Evolutionary conservation across 35 echinoderm and acorn worm genomes (phyloP), one percentile per base, ranked within the genome.

Genomic region (Heliocidaris erythrogramma): DNA sequence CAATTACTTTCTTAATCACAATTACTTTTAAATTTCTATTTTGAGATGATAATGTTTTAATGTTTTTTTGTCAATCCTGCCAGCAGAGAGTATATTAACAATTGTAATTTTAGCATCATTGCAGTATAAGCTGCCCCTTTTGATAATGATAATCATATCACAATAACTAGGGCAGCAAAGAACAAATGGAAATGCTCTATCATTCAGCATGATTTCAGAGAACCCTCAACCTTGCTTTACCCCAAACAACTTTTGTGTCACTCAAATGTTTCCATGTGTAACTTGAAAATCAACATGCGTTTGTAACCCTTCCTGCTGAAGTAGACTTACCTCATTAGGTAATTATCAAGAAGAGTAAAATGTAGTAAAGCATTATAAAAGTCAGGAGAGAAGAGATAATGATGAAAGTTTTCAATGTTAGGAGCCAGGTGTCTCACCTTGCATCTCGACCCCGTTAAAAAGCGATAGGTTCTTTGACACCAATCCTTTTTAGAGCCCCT

Each of bases 341-440:
- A 32, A 89, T 89, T 89, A 89, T 32, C 87, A 32, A 12, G 87
- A 89, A 89, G 9, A 42, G 31, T 32, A 48, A 32, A 89, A 32
- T 89, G 87, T 17, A 89, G 3, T 42, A 42, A 1, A 89, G 87
- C 14, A 89, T 4, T 17, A n/a, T n/a, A 31, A 89, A 47, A 89
- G 13, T n/a, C 4, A 4, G n/a, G n/a, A 84, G 0, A 84, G 69
- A 29, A 84, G 47, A 89, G 30, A 89, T 48, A 89, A 47, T 89
- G 47, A 89, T 89, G 30, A 48, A 32, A 48, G 87, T 89, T 89
- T 48, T 48, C 47, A 49, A 13, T 50, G 91, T 24, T 14, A 59
- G 3, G 6, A 59, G 32, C 91, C 91, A 92, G 91, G 91, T 92
- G 91, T 92, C 24, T 92, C 21, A 30, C 27, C 91, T 92, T 50